phyloP scores from a whole-genome alignment of 2,888 invertebrate genomes.

The Cremastinae sp. region DNA sequence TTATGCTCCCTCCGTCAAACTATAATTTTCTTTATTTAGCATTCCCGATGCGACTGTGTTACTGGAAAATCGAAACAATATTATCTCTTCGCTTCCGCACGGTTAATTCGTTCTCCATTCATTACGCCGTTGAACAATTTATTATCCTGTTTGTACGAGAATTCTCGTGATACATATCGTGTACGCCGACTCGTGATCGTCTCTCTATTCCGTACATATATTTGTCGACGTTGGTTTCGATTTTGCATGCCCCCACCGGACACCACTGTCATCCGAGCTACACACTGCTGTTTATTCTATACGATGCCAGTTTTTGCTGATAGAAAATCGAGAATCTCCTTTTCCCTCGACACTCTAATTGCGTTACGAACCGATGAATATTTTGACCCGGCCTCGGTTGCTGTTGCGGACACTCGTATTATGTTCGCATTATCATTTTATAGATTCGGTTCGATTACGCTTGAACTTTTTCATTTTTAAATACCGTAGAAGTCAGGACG shows the following conservation, averaged over 20 bases:
- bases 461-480: no score
- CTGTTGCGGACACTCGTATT: constrained; percentile 18
- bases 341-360: constrained; percentile 70
- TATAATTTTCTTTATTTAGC: constrained; percentile 58
- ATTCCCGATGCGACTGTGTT: constrained; percentile 44
- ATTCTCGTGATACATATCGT: constrained; percentile 48
- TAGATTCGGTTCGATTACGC: background rate
- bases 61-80: constrained; percentile 60
- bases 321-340: constrained; percentile 64
- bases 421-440: background rate
- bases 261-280: no score
- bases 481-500: no score
- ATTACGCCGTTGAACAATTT: constrained; percentile 61
- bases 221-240: constrained; percentile 22
- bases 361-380: constrained; percentile 74
- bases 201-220: constrained; percentile 13
- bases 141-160: constrained; percentile 49
- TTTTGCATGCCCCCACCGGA: constrained; percentile 22
- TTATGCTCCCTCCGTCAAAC: no score
- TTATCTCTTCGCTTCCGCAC: constrained; percentile 58
- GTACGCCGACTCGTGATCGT: constrained; percentile 24
- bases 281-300: constrained; percentile 18
- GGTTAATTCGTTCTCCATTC: constrained; percentile 62
- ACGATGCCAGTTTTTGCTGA: constrained; percentile 21
- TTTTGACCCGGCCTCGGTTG: constrained; percentile 64